Base-by-base conservation (phyloP, 2,797 vertebrate species). In the Anas georgica region DNA sequence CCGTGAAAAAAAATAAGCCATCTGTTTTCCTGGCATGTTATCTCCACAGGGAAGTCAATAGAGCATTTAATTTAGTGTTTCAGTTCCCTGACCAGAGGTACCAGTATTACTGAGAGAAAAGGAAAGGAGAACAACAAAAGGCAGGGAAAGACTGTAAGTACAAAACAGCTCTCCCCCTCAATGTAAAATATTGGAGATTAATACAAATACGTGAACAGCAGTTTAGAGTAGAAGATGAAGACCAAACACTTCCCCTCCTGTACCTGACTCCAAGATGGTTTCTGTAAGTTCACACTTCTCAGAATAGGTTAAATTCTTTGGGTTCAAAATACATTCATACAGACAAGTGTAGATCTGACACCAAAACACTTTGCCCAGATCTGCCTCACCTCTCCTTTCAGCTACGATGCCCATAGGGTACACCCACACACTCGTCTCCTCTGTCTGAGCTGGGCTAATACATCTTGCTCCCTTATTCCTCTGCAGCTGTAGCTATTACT, bases 11-110 rank as follows among this genome's bases (percentile, higher is more conserved):
- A 59, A 75, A 70, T 3, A 67, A 15, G 64, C 91, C 96, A 95
- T 95, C 92, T 95, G 96, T 90, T 94, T 90, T 83, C 55, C 59
- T 91, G 77, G 93, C 80, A 88, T 64, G 70, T 75, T 78, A 81
- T 82, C 85, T 83, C 83, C 74, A 73, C 63, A 73, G 80, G 35
- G 74, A 90, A 93, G 82, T 74, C 91, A 95, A 75, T 41, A 78
- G 46, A 93, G 84, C 92, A 93, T 83, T 95, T 95, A 87, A 96
- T 94, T 93, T 76, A 63, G 73, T 6, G 8, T 89, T 92, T 91
- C 69, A 82, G 66, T 63, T 89, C 87, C 74, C 63, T 73, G 76
- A 83, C 55, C 63, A 91, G 73, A 95, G 59, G 37, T 86, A 89
- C 25, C 43, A 76, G 63, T 48, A 93, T 73, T 91, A 79, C 59